Conservation (phyloP, 2,113 vertebrate species). For the Haemorhous mexicanus region DNA sequence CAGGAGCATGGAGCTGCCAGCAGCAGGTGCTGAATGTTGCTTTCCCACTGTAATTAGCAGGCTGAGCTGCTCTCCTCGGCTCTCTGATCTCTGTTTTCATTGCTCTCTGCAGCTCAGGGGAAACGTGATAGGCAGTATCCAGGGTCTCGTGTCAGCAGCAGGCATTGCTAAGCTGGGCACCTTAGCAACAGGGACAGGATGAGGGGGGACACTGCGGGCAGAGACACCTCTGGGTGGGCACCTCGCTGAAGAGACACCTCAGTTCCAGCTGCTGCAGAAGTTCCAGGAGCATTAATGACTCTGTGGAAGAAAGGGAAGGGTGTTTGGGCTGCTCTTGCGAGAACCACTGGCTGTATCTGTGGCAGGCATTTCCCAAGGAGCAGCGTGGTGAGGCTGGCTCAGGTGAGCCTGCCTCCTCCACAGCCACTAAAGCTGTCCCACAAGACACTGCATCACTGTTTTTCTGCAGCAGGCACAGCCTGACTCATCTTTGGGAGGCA, state of each 20-base stretch:
- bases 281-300: neutral
- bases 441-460: constrained; percentile 35
- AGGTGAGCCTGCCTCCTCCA: constrained; percentile 46
- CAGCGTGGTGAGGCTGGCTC: neutral
- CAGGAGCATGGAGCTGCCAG: neutral
- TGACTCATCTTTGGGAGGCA: constrained; percentile 52
- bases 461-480: constrained; percentile 34
- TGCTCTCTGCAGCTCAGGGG: neutral
- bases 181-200: constrained; percentile 7
- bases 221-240: neutral
- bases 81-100: constrained; percentile 43
- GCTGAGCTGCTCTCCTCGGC: neutral
- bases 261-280: neutral
- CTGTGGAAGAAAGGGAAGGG: neutral
- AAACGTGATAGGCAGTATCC: constrained; percentile 43
- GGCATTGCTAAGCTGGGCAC: neutral
- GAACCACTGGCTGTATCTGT: neutral
- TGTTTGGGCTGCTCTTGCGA: neutral
- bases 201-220: neutral
- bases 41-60: constrained; percentile 18
- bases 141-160: constrained; percentile 19
- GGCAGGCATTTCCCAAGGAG: neutral
- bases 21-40: constrained; percentile 24
- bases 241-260: neutral
- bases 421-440: constrained; percentile 28